These are phyloP conservation scores for Platyura marginata DNA, from an alignment of 1,140 invertebrate species.

Conservation along the genomic window DNA sequence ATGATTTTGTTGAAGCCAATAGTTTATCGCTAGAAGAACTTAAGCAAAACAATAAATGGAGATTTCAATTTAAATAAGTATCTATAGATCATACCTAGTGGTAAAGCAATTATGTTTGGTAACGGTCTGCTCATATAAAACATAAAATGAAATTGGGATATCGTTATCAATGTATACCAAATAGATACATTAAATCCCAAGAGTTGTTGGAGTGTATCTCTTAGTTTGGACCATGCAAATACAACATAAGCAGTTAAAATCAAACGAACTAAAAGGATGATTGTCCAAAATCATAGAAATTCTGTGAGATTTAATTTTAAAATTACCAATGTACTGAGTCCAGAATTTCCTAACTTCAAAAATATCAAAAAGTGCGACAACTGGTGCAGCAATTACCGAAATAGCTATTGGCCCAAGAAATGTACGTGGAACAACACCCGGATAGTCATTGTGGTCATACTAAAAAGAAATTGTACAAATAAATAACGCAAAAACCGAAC, in stretches of 20 bases:
- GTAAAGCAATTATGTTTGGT: conserved; percentile 90
- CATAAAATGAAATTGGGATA: conserved; percentile 94
- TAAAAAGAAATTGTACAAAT: conserved; percentile 30
- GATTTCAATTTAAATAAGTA: conserved; percentile 30
- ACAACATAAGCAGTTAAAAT: conserved; percentile 59
- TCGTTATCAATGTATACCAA: conserved; percentile 72
- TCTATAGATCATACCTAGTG: conserved; percentile 49
- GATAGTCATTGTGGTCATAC: conserved; percentile 98
- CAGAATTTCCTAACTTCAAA: conserved; percentile 69
- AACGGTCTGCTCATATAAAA: conserved; percentile 89
- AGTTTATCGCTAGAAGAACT: conserved; percentile 74
- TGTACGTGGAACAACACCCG: conserved; percentile 92
- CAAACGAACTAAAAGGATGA: conserved; percentile 54
- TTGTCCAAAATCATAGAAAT: too few species aligned
- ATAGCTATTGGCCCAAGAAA: conserved; percentile 88
- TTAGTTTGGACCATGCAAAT: conserved; percentile 49
- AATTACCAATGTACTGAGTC: conserved; percentile 76
- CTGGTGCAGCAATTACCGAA: conserved; percentile 55
- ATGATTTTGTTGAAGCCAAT: conserved; percentile 65
- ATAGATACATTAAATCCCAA: conserved; percentile 60
- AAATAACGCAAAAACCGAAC: background rate
- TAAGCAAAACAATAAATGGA: conserved; percentile 24
- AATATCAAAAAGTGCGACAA: conserved; percentile 47
- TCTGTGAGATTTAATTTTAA: conserved; percentile 1
- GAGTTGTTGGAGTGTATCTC: conserved; percentile 44